Base-by-base conservation (phyloP, 1,140 invertebrate species). In the Bradynema listronoti region DNA sequence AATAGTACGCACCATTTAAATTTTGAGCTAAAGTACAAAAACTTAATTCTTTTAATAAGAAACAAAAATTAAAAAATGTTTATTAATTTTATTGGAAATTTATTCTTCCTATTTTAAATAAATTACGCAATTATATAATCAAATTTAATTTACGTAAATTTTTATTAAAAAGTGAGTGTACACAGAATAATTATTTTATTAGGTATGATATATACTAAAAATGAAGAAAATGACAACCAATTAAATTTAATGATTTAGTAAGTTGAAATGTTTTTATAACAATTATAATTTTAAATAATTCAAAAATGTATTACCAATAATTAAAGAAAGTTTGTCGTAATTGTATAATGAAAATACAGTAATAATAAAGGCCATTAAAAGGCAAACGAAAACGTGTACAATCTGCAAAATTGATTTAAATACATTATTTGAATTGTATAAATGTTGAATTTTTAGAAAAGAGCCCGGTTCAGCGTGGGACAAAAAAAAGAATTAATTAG, bases 321-420 rank as follows among this genome's bases (percentile, higher is more conserved):
- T 71, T 30, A 61, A 36, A 24, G 41, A 27, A 32, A 71, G 54
- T 5, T 67, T 67, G 25, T 72, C 63, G 27, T 63, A 72, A 47
- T 69, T 71, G 42, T 63, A 47, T 22, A 71, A 36, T 16, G 69
- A 43, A 33, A 71, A 71, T n/a, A 56, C 36, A 4, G 52, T 58
- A 16, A 71, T 51, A 32, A 71, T 56, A 11, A 57, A 25, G 14
- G 53, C 59, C 69, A 71, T 71, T 4, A 71, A 33, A 11, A 71
- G 32, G 50, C 69, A 71, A 27, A 72, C 69, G 30, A 71, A 53
- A 32, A 73, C 46, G 41, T 71, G 69, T 27, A 71, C 62, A 9
- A 69, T 54, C 65, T 67, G 45, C 49, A 67, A n/a, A 19, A 1
- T 22, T n/a, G 14, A n/a, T 24, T 9, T 54, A 24, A 45, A 29